Evolutionary conservation across 2,113 vertebrate species (phyloP).

Genomic region (Centropus bengalensis): DNA sequence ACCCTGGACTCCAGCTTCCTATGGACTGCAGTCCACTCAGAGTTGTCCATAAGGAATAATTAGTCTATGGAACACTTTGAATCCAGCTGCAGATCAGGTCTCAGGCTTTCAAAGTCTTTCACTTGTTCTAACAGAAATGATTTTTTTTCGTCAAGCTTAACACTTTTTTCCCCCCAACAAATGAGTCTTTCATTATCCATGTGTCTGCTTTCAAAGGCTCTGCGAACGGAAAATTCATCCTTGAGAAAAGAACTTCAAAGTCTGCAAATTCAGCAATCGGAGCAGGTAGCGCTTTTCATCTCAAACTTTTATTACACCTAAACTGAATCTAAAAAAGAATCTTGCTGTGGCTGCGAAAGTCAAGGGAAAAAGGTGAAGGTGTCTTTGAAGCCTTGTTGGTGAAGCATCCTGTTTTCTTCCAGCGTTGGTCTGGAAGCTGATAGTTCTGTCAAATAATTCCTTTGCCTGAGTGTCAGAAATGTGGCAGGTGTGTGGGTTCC

Average conservation of each 20-base stretch:
- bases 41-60: neutral
- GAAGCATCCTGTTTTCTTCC: constrained; percentile 35
- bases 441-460: neutral
- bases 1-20: neutral
- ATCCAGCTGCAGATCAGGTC: neutral
- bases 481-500: neutral
- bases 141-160: constrained; percentile 30
- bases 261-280: constrained; percentile 80
- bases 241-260: constrained; percentile 83
- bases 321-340: constrained; percentile 44
- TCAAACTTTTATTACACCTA: constrained; percentile 59
- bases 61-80: neutral
- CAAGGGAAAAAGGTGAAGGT: constrained; percentile 25
- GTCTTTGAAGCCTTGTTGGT: constrained; percentile 50
- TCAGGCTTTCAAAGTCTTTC: constrained; percentile 36
- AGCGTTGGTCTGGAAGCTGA: neutral
- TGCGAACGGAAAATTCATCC: constrained; percentile 82
- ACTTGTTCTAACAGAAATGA: neutral
- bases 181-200: constrained; percentile 29
- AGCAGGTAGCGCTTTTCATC: constrained; percentile 82
- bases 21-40: neutral
- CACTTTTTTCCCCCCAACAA: constrained; percentile 9
- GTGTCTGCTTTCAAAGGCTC: constrained; percentile 77
- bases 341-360: constrained; percentile 57
- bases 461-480: neutral